These are phyloP conservation scores for Ceratina australensis DNA, from an alignment of 1,140 invertebrate species.

Conservation along the genomic window DNA sequence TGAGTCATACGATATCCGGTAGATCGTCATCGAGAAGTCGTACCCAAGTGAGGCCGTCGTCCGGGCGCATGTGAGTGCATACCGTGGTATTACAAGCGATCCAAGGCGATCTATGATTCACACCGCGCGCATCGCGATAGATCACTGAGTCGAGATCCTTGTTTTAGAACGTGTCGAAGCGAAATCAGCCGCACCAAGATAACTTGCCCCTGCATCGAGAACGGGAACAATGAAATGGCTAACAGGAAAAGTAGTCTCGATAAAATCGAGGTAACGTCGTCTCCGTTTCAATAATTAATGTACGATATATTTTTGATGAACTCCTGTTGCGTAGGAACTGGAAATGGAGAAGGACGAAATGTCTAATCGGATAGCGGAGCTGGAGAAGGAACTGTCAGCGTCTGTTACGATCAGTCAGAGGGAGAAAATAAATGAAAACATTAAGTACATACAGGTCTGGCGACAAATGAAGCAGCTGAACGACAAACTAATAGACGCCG, in stretches of 20 bases:
- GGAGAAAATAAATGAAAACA: slow-evolving; percentile 74
- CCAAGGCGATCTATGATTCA: slow-evolving; percentile 40
- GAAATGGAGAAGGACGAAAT: slow-evolving; percentile 71
- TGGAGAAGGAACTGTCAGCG: slow-evolving; percentile 68
- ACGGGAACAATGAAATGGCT: slow-evolving; percentile 61
- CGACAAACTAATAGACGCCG: slow-evolving; percentile 67
- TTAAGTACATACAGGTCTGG: slow-evolving; percentile 75
- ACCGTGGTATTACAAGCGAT: slow-evolving; percentile 34
- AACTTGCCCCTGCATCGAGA: slow-evolving; percentile 63
- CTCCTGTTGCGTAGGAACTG: slow-evolving; percentile 62
- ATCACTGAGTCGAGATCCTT: slow-evolving; percentile 43
- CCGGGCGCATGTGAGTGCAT: slow-evolving; percentile 68
- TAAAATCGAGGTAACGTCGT: slow-evolving; percentile 69
- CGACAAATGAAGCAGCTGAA: slow-evolving; percentile 72
- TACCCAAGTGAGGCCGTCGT: slow-evolving; percentile 61
- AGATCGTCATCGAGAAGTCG: slow-evolving; percentile 68
- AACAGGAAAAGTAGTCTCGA: slow-evolving; percentile 50
- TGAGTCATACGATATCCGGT: slow-evolving; percentile 69
- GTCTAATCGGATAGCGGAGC: slow-evolving; percentile 63
- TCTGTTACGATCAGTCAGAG: slow-evolving; percentile 60
- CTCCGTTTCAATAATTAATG: background rate
- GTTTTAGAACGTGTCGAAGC: slow-evolving; percentile 74
- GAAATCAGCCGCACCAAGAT: slow-evolving; percentile 70
- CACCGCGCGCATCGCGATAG: slow-evolving; percentile 28
- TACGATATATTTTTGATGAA: background rate